phyloP scores from a whole-genome alignment of 2,888 invertebrate genomes.

The Anoplius nigerrimus region DNA sequence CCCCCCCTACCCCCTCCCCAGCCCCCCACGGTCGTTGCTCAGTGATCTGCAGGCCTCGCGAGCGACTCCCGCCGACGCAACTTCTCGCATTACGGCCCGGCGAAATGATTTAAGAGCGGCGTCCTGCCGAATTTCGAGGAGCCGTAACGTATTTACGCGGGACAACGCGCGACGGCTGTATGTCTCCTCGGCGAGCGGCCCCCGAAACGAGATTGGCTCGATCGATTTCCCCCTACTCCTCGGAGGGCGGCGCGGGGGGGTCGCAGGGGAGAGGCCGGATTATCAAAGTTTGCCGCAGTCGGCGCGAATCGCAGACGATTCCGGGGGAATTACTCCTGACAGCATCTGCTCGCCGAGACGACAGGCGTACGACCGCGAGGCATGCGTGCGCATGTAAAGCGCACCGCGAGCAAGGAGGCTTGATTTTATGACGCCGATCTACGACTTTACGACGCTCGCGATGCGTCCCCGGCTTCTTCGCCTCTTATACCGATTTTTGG shows the following conservation, averaged over 20 bases:
- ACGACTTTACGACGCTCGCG: too few relatives aligned
- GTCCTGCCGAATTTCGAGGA: slow-evolving; percentile 44
- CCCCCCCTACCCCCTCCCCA: neutral
- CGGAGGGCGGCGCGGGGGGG: too few relatives aligned
- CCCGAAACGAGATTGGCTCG: neutral
- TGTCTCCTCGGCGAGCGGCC: slow-evolving; percentile 1
- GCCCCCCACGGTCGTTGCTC: slow-evolving; percentile 24
- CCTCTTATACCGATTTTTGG: too few relatives aligned
- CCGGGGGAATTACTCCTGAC: too few relatives aligned
- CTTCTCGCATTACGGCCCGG: slow-evolving; percentile 53
- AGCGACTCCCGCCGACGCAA: slow-evolving; percentile 42
- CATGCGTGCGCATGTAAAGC: neutral
- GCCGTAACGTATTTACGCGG: slow-evolving; percentile 32
- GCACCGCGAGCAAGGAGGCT: too few relatives aligned
- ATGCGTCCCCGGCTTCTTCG: too few relatives aligned
- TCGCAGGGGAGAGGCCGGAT: too few relatives aligned
- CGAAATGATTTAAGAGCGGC: slow-evolving; percentile 56
- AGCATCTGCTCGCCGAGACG: neutral
- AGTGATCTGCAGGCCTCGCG: too few relatives aligned
- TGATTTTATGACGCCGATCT: too few relatives aligned
- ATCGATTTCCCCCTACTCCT: too few relatives aligned
- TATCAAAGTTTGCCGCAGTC: too few relatives aligned
- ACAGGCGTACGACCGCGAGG: neutral
- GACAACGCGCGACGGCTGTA: slow-evolving; percentile 27
- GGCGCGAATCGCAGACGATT: too few relatives aligned